A percentile compares a stretch with the other conserved stretches of the same genome.
These are phyloP conservation scores for Hyposoter dolosus DNA, from an alignment of 2,888 invertebrate genomes.

Conservation along the genomic window DNA sequence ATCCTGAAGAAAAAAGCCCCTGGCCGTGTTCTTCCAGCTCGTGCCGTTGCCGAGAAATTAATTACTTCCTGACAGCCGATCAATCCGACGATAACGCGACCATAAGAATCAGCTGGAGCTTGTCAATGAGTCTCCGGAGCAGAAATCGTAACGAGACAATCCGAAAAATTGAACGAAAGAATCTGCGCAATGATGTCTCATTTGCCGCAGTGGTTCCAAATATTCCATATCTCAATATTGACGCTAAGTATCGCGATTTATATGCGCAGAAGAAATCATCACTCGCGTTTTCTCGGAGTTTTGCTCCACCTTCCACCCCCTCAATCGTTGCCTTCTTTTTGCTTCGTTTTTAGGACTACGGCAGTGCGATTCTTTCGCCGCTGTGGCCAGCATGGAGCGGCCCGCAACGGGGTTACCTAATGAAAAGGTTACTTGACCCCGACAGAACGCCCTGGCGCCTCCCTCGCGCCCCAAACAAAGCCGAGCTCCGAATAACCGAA, in stretches of 20 bases:
- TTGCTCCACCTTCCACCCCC: constrained; percentile 21
- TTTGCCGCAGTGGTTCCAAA: no score
- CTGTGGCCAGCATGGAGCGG: constrained; percentile 70
- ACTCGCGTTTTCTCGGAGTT: constrained; percentile 76
- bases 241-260: background rate
- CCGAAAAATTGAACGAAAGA: background rate
- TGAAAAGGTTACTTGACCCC: constrained; percentile 85
- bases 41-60: no score
- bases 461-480: constrained; percentile 69
- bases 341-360: constrained; percentile 68
- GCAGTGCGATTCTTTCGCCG: constrained; percentile 66
- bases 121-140: background rate
- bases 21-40: background rate
- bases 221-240: no score
- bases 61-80: background rate
- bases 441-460: constrained; percentile 84
- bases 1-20: background rate
- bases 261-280: constrained; percentile 70
- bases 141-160: background rate
- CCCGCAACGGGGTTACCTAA: constrained; percentile 82
- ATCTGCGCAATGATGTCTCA: background rate
- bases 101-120: background rate
- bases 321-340: background rate
- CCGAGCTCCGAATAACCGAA: constrained; percentile 16
- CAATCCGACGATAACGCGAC: background rate